Percentiles rank a stretch among this genome's conserved stretches.
Evolutionary conservation across 2,113 vertebrate species (phyloP).

Genomic region (Triplophysa dalaica): DNA sequence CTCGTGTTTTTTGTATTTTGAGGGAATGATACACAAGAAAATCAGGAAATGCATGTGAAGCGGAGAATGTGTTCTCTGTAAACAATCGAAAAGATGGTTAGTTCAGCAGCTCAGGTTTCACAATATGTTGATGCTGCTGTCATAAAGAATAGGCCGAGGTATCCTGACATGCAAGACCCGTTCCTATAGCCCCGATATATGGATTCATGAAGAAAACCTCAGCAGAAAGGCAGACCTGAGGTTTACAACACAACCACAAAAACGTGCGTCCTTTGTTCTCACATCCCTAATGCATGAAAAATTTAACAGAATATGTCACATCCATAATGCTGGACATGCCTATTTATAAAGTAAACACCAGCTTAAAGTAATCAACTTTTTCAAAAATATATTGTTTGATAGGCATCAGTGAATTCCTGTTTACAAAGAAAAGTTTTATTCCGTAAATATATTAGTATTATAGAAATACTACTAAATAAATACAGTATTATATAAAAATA

Average conservation of each 20-base stretch:
- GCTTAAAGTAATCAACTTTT: not conserved
- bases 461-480: no score
- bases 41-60: not conserved
- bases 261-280: no score
- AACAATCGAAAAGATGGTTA: not conserved
- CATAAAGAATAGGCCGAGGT: not conserved
- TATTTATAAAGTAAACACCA: not conserved
- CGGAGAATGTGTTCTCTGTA: not conserved
- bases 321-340: no score
- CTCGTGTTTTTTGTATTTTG: not conserved
- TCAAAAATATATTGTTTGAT: not conserved
- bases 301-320: no score
- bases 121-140: slow-evolving; percentile 27
- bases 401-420: not conserved
- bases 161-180: not conserved
- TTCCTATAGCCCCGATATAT: not conserved
- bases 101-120: slow-evolving; percentile 21
- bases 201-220: not conserved
- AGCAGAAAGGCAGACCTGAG: not conserved
- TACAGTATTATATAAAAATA: no score
- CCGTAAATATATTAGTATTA: no score
- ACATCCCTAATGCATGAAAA: no score
- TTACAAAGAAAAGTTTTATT: not conserved
- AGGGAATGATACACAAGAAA: not conserved
- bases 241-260: not conserved